Conservation (phyloP, 2,113 vertebrate species). For the Cygnus atratus region DNA sequence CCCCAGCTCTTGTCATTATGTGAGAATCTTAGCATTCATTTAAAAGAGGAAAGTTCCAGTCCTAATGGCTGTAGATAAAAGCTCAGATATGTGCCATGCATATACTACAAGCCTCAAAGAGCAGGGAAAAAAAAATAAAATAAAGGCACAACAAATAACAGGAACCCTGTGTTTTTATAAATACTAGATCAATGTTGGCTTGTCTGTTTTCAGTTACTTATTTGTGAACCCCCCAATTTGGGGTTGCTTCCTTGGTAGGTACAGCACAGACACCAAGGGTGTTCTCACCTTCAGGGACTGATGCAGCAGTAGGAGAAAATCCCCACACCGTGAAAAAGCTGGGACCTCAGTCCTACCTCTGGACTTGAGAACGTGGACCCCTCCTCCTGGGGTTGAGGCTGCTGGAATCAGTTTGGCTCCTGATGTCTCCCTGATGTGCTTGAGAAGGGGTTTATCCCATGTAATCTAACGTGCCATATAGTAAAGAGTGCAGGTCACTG, state of each 20-base stretch:
- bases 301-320: neutral
- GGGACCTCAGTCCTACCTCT: neutral
- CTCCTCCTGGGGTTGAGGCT: neutral
- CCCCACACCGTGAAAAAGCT: neutral
- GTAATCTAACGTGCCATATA: fast-evolving
- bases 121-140: neutral
- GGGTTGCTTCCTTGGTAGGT: neutral
- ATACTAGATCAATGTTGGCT: neutral
- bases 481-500: neutral
- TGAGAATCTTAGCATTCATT: slow-evolving; percentile 49
- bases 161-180: neutral
- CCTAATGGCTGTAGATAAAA: slow-evolving; percentile 56
- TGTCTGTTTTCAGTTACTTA: neutral
- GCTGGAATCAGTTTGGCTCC: neutral
- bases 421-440: neutral
- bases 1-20: slow-evolving; percentile 29
- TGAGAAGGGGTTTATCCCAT: neutral
- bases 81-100: neutral
- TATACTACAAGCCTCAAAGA: slow-evolving; percentile 44
- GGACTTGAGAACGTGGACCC: neutral
- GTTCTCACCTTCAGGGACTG: neutral
- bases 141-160: neutral
- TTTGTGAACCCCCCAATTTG: neutral
- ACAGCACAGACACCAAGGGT: neutral
- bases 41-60: slow-evolving; percentile 24